phyloP scores from a whole-genome alignment of 2,888 invertebrate genomes.

The Tuta absoluta region DNA sequence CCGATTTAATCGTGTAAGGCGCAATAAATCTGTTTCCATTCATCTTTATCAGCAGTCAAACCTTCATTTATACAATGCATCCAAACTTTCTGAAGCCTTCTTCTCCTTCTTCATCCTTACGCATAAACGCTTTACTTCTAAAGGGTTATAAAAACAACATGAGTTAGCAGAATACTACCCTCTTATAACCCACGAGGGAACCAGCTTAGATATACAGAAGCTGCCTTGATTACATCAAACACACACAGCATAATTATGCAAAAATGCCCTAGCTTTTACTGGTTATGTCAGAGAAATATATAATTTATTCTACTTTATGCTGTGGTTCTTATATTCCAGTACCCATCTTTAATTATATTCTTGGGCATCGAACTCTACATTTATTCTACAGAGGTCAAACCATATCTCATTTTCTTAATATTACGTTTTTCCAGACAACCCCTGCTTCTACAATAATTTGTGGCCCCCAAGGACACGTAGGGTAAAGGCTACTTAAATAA shows the following conservation, averaged over 20 bases:
- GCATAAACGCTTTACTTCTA: neutral
- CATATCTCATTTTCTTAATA: too few species aligned
- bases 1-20: too few species aligned
- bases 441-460: too few species aligned
- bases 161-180: neutral
- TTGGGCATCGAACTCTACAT: neutral
- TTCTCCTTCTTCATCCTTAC: too few species aligned
- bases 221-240: constrained; percentile 13
- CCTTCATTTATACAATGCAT: too few species aligned
- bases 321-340: neutral
- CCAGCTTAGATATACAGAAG: constrained; percentile 11
- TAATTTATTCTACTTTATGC: neutral
- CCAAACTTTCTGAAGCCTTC: too few species aligned
- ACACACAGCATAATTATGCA: neutral
- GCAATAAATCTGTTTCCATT: too few species aligned
- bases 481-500: too few species aligned
- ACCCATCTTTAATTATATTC: neutral
- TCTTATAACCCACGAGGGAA: neutral
- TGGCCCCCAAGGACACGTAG: too few species aligned
- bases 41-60: too few species aligned
- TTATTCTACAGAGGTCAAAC: neutral
- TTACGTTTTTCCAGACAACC: too few species aligned
- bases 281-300: neutral
- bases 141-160: neutral
- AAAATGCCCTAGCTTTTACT: constrained; percentile 8